Evolutionary conservation across 2,888 invertebrate genomes (phyloP), one percentile per base, ranked within the genome.

Genomic region (Malthinus seriepunctatus): DNA sequence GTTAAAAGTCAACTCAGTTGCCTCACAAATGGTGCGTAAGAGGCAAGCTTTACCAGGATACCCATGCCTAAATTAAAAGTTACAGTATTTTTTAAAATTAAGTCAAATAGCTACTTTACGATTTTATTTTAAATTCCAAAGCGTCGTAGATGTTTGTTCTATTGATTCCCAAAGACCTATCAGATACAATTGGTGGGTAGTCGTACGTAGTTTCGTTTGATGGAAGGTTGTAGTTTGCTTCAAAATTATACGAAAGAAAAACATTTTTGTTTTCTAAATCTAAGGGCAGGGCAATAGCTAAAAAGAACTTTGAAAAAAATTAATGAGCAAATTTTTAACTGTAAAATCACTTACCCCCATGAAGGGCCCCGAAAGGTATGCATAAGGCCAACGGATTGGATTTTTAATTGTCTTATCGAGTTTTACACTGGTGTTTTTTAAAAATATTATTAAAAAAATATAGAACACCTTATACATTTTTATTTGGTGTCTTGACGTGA

Each of bases 191-290:
- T 3, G 67, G 67, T 33, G 65, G 65, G 54, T 63, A 66, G 8
- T 58, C 68, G 35, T 69, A 71, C 39, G 72, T 68, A 47, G 75
- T 76, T 8, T 69, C 80, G 67, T 87, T 87, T 8, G 73, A 80
- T 0, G 88, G 83, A 2, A 85, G 73, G 42, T 76, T 78, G 76
- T 87, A 89, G 73, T 85, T 87, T 0, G 86, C 83, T 69, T 89
- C 89, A 71, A 89, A 88, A 77, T 89, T 88, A 72, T 87, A 88
- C 0, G 89, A 88, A 46, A 89, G 78, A 68, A 87, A 88, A 7
- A 88, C 84, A 70, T 87, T 85, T 66, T 85, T 84, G 63, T 86
- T 82, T 0, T 87, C 86, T 6, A 87, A 79, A 66, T 87, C 87
- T 15, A 89, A 75, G 0, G 89, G 89, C 33, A 88, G 82, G 0